Evolutionary conservation across 2,797 vertebrate genomes (phyloP).

Genomic region (Acipenser ruthenus): DNA sequence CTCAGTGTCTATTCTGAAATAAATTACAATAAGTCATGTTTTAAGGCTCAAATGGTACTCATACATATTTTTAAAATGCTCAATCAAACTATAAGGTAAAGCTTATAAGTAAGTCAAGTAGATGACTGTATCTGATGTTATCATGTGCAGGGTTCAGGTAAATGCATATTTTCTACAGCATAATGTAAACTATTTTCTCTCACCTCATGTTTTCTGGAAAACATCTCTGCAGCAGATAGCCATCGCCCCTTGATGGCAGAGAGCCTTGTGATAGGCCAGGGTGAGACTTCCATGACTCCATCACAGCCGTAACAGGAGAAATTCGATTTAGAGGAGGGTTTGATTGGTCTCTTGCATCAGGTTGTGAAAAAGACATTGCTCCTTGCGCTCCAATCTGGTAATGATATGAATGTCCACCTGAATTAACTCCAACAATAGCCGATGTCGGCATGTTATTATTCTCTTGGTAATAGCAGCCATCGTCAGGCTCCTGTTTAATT

Average conservation of each 20-base stretch:
- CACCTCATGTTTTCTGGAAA: conserved; percentile 84
- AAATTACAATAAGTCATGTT: too few species aligned
- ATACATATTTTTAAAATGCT: too few species aligned
- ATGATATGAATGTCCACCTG: conserved; percentile 96
- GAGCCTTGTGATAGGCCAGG: conserved; percentile 64
- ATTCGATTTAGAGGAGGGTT: conserved; percentile 94
- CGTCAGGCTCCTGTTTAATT: conserved; percentile 91
- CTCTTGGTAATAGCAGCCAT: conserved; percentile 90
- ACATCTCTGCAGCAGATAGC: conserved; percentile 86
- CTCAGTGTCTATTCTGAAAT: too few species aligned
- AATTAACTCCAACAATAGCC: conserved; percentile 97
- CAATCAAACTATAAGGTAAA: too few species aligned
- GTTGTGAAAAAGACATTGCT: conserved; percentile 90
- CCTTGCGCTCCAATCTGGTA: conserved; percentile 98
- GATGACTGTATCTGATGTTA: too few species aligned
- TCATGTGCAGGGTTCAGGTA: too few species aligned
- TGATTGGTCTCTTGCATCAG: conserved; percentile 82
- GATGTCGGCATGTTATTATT: conserved; percentile 80
- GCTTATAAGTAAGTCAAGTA: too few species aligned
- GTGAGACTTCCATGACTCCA: conserved; percentile 91
- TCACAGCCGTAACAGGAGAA: conserved; percentile 82
- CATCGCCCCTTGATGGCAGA: conserved; percentile 77
- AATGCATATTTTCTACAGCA: too few species aligned
- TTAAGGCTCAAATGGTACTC: too few species aligned
- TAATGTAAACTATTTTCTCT: conserved; percentile 22